Conservation (phyloP, 37 sponge, comb jelly and placozoan genomes). For the Dysidea cf. avara region DNA sequence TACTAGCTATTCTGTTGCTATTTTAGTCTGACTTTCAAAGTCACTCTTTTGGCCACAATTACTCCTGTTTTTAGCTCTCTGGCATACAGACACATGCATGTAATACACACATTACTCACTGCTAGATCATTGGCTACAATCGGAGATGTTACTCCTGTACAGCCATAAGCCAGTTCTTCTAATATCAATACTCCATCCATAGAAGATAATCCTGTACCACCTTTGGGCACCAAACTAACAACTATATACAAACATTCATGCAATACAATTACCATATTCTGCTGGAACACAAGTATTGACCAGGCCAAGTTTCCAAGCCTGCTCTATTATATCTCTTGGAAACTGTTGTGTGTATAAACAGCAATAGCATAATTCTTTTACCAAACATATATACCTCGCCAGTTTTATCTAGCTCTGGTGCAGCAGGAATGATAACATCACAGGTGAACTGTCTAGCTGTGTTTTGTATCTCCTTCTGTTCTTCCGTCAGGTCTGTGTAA, state of each 20-base stretch:
- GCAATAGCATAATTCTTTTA: too few species aligned
- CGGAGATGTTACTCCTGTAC: constrained; percentile 89
- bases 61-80: too few species aligned
- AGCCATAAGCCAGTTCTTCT: constrained; percentile 87
- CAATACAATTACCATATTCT: constrained; percentile 74
- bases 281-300: constrained; percentile 65
- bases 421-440: constrained; percentile 83
- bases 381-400: constrained; percentile 89
- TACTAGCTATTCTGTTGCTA: too few species aligned
- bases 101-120: constrained; percentile 62
- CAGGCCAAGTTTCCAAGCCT: constrained; percentile 88
- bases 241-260: too few species aligned
- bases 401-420: constrained; percentile 82
- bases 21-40: too few species aligned
- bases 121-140: constrained; percentile 72
- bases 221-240: too few species aligned
- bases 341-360: too few species aligned
- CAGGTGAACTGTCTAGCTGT: constrained; percentile 73
- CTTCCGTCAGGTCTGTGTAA: constrained; percentile 64
- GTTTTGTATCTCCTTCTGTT: constrained; percentile 85
- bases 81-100: too few species aligned
- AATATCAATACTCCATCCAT: constrained; percentile 78
- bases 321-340: constrained; percentile 80
- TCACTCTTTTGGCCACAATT: too few species aligned
- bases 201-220: constrained; percentile 70